Base-by-base conservation (phyloP, 2,113 vertebrate species). In the Ploceus nigricollis region DNA sequence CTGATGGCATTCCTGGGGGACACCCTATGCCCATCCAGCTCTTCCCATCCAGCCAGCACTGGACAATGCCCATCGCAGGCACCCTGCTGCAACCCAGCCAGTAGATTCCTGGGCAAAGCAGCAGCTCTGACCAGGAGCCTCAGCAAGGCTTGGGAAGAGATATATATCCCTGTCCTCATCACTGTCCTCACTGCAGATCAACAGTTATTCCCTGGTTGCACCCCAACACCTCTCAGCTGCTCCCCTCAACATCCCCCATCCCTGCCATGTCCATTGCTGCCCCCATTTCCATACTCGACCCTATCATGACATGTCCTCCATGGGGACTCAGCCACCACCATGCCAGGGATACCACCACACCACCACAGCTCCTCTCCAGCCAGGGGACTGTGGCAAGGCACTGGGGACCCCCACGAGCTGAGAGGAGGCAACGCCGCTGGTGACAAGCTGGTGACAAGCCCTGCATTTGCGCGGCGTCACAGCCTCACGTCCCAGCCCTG, bases 311-410 rank as follows among this genome's bases (percentile, higher is more conserved):
- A 0, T 3, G 13, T 57, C 63, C 54, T 80, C 64, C 57, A 1
- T 1, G 1, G 51, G 39, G 15, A 19, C 25, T 60, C 9, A 1
- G 82, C 58, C 19, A 15, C 50, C 50, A 24, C 40, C 30, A 13
- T 0, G 0, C 20, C 82, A 33, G 44, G 45, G n/a, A n/a, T 30
- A 35, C 3, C 39, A 30, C 15, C 60, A 68, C 0, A 0, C 25
- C 53, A 80, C 72, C 24, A 25, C 2, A 0, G 40, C 64, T 78
- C 54, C 57, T 65, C 50, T 66, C 42, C 14, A 1, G n/a, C 7
- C 10, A 1, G 22, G 35, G 13, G 13, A 20, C 33, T 9, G 2
- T 9, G 5, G 60, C 3, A 4, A 53, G 1, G n/a, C 18, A 22
- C 0, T 2, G 2, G 50, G 12, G 71, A 71, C 39, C 30, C 68